These are phyloP conservation scores for Nephrotoma guestfalica DNA, from an alignment of 2,888 invertebrate species.

Conservation along the genomic window DNA sequence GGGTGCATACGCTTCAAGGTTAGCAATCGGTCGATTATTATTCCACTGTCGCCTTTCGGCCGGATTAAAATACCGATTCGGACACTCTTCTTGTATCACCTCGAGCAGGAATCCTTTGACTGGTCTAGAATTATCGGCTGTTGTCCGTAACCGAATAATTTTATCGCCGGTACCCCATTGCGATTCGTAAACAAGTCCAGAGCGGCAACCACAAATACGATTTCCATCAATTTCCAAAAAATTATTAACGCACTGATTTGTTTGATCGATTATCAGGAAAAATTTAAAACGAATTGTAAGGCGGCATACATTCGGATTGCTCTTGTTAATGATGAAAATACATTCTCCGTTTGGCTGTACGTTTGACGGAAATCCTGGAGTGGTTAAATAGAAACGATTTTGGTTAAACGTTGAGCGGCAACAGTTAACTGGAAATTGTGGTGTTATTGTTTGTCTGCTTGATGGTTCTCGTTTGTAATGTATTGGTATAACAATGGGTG, in stretches of 20 bases:
- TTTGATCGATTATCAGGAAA: conserved; percentile 36
- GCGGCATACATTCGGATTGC: conserved; percentile 34
- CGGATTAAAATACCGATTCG: conserved; percentile 19
- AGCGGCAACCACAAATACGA: conserved; percentile 41
- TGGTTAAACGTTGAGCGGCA: conserved; percentile 31
- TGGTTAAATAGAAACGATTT: conserved; percentile 36
- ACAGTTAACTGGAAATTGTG: conserved; percentile 18
- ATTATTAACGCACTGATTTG: conserved; percentile 31
- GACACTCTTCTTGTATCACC: conserved; percentile 40
- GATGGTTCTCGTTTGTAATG: background rate
- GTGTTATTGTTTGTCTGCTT: background rate
- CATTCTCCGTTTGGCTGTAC: conserved; percentile 33
- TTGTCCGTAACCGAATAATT: conserved; percentile 31
- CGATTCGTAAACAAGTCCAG: conserved; percentile 20
- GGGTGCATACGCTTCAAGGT: background rate
- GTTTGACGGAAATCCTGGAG: conserved; percentile 40
- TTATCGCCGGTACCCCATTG: conserved; percentile 30
- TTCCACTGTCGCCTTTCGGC: conserved; percentile 8
- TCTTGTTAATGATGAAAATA: conserved; percentile 35
- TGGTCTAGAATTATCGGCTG: conserved; percentile 27
- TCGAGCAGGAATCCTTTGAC: conserved; percentile 39
- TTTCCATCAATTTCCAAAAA: conserved; percentile 41
- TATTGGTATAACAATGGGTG: background rate
- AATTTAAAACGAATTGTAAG: conserved; percentile 38
- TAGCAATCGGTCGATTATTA: background rate